Percentiles rank a stretch among this genome's conserved stretches.
Evolutionary conservation across 1,140 invertebrate genomes (phyloP).

Genomic region (Phymastichus coffea): DNA sequence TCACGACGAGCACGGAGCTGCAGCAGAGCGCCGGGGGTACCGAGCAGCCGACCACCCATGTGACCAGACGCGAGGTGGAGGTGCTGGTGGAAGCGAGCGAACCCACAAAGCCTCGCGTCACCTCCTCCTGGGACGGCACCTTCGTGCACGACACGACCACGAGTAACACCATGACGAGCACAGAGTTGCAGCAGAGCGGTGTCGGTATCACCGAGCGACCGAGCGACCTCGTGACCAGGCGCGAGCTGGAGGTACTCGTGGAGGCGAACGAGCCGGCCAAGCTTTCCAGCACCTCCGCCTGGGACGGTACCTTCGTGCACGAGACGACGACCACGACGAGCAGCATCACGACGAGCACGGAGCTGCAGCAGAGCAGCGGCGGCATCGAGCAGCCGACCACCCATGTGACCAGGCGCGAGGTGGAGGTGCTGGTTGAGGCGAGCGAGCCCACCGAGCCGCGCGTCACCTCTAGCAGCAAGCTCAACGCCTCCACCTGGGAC

Average conservation of each 20-base stretch:
- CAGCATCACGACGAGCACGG: background rate
- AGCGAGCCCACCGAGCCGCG: slow-evolving; percentile 27
- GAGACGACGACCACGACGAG: slow-evolving; percentile 23
- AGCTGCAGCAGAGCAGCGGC: background rate
- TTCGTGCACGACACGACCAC: slow-evolving; percentile 34
- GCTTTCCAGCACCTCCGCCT: slow-evolving; percentile 36
- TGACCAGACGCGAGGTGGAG: background rate
- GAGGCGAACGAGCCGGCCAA: slow-evolving; percentile 18
- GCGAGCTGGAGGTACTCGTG: background rate
- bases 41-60: background rate
- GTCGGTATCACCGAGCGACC: background rate
- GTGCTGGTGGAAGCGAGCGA: background rate
- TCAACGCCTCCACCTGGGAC: slow-evolving; percentile 44
- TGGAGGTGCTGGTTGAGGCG: background rate
- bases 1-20: too few species aligned
- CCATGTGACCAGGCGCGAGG: background rate
- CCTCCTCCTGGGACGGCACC: slow-evolving; percentile 40
- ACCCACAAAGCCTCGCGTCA: slow-evolving; percentile 28
- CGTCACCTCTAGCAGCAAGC: too few species aligned
- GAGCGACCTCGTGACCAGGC: background rate
- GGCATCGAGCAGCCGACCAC: background rate
- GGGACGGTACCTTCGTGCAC: slow-evolving; percentile 39
- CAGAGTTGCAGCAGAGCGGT: background rate
- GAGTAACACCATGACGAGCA: background rate
- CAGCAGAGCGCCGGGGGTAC: background rate